phyloP scores from a whole-genome alignment of 2,113 vertebrate species.

The Electrona antarctica region DNA sequence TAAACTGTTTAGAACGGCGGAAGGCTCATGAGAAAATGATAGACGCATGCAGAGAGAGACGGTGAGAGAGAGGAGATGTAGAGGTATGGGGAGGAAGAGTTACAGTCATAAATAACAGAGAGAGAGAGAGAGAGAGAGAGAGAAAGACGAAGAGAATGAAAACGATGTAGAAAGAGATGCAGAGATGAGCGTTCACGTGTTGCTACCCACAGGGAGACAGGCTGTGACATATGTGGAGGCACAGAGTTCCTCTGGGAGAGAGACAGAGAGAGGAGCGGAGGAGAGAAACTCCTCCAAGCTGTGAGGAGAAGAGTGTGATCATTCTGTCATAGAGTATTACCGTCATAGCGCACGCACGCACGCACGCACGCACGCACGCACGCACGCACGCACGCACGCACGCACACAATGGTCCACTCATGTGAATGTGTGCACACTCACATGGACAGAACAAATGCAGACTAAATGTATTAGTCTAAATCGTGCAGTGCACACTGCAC shows the following conservation, averaged over 20 bases:
- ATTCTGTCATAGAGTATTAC: constrained; percentile 70
- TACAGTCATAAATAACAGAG: background rate
- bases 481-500: no score
- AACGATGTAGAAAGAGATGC: constrained; percentile 12
- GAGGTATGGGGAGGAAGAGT: background rate
- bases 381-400: background rate
- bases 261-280: constrained; percentile 14
- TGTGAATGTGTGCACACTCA: constrained; percentile 2
- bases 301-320: constrained; percentile 71
- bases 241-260: constrained; percentile 56
- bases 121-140: background rate
- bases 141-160: background rate
- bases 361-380: constrained; percentile 3
- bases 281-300: constrained; percentile 56
- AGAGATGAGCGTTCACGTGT: constrained; percentile 30
- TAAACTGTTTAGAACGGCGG: background rate
- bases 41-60: constrained; percentile 13
- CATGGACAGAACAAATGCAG: no score
- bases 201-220: constrained; percentile 60
- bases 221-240: constrained; percentile 71
- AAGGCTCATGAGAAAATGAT: constrained; percentile 27
- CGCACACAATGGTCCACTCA: constrained; percentile 5
- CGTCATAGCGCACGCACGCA: constrained; percentile 36
- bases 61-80: background rate
- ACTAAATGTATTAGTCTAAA: no score